Conservation (phyloP, 2,888 invertebrate genomes). For the Marasmarcha lunaedactyla region DNA sequence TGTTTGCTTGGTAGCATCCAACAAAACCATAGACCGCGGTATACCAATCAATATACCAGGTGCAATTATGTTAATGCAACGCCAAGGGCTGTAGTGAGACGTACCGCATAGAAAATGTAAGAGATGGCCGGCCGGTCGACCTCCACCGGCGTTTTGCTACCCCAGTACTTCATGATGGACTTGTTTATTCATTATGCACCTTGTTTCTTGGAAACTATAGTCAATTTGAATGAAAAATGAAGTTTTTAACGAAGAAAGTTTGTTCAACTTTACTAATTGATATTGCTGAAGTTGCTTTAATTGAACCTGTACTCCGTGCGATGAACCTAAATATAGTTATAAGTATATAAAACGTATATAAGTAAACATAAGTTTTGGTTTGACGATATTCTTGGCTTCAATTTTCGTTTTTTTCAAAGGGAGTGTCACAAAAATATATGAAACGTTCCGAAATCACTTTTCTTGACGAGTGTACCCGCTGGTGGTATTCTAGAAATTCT, state of each 20-base stretch:
- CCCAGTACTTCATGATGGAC: constrained; percentile 28
- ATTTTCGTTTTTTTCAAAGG: too few species aligned
- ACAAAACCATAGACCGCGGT: constrained; percentile 24
- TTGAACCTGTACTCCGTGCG: background rate
- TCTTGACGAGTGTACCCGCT: constrained; percentile 5
- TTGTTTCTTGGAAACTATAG: background rate
- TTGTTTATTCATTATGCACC: constrained; percentile 13
- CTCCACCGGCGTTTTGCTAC: constrained; percentile 31
- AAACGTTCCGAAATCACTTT: too few species aligned
- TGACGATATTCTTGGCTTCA: too few species aligned
- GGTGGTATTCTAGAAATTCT: constrained; percentile 31
- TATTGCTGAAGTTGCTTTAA: background rate
- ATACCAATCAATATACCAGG: constrained; percentile 58
- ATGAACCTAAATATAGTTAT: too few species aligned
- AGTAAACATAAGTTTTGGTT: too few species aligned
- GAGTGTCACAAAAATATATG: too few species aligned
- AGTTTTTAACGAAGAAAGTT: constrained; percentile 1
- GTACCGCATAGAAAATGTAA: constrained; percentile 53
- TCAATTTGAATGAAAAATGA: constrained; percentile 1
- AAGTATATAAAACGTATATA: too few species aligned
- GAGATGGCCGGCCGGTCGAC: constrained; percentile 28
- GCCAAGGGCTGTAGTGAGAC: constrained; percentile 41
- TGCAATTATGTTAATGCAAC: constrained; percentile 65
- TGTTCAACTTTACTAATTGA: background rate
- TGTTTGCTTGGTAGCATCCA: constrained; percentile 21